Base-by-base conservation (phyloP, 2,797 vertebrate species). In the Alfaro cultratus region DNA sequence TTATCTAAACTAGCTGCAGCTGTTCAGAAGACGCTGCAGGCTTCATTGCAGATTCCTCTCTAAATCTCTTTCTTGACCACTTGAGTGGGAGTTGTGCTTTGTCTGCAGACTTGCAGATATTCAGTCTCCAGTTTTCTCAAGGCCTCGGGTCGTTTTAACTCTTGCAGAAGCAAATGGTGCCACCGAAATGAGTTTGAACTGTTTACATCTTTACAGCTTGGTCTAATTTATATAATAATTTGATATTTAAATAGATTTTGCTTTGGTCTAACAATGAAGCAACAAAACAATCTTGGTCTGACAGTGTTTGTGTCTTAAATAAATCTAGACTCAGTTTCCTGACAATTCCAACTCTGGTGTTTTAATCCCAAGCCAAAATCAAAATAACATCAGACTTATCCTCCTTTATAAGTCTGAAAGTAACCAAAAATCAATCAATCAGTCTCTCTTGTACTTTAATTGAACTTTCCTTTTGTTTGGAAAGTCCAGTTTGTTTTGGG, bases 1-100 rank as follows among this genome's bases (percentile, higher is more conserved):
- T 91, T 88, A 90, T 92, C 92, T 89, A 88, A 93, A 93, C 88
- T 45, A 2, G 76, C 75, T 84, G 83, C 93, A 92, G 93, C 90
- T 91, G 92, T 77, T 83, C 2, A 3, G 70, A 31, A 74, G 83
- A 88, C 16, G n/a, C 80, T 29, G 16, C 12, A 26, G 68, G 43
- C 74, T 39, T 75, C 49, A 41, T 75, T 78, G 75, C 31, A 60
- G 74, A 70, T 86, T 89, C 82, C 79, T 82, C 73, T 84, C 3
- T 3, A 43, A 64, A 26, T 46, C 72, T 79, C 49, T 55, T 68
- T 81, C 51, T 80, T 80, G 57, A 83, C 78, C 76, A 31, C 68
- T 86, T 73, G 43, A 80, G 84, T 80, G 53, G 82, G 80, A 82
- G 87, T 91, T 90, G 75, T 87, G 86, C 88, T 93, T 92, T 85